Evolutionary conservation across 2,797 vertebrate genomes (phyloP).

Genomic region (Lutjanus argentimaculatus): DNA sequence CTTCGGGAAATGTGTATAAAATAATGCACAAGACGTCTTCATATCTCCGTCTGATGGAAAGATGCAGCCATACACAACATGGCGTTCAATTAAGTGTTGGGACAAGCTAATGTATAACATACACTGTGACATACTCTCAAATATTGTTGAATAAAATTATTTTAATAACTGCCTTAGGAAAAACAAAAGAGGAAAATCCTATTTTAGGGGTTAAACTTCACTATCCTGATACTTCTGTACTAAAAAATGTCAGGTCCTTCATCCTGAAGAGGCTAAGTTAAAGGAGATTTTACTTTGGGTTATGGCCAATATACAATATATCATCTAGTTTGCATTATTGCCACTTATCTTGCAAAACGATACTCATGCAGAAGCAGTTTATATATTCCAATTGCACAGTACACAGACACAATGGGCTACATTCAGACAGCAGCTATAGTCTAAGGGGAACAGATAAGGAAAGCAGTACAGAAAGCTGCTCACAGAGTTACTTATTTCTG

Average conservation of each 20-base stretch:
- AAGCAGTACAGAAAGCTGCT: conserved; percentile 13
- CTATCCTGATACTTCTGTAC: too few species aligned
- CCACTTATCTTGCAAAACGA: background rate
- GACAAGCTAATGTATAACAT: background rate
- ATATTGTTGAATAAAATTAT: background rate
- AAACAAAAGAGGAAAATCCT: background rate
- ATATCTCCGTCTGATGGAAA: background rate
- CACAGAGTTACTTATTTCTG: background rate
- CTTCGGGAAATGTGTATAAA: background rate
- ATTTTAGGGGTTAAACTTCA: too few species aligned
- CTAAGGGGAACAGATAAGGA: background rate
- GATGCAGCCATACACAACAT: background rate
- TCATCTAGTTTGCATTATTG: background rate
- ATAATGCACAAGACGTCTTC: background rate
- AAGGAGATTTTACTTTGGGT: background rate
- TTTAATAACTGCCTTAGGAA: background rate
- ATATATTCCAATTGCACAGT: background rate
- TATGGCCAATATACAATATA: background rate
- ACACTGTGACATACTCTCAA: background rate
- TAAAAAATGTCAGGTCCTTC: background rate
- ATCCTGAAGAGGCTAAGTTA: background rate
- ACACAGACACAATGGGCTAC: background rate
- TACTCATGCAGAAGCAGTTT: background rate
- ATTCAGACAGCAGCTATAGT: background rate
- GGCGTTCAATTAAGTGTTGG: background rate